Conservation (phyloP, 2,113 vertebrate species). For the Xenotilapia leptura region DNA sequence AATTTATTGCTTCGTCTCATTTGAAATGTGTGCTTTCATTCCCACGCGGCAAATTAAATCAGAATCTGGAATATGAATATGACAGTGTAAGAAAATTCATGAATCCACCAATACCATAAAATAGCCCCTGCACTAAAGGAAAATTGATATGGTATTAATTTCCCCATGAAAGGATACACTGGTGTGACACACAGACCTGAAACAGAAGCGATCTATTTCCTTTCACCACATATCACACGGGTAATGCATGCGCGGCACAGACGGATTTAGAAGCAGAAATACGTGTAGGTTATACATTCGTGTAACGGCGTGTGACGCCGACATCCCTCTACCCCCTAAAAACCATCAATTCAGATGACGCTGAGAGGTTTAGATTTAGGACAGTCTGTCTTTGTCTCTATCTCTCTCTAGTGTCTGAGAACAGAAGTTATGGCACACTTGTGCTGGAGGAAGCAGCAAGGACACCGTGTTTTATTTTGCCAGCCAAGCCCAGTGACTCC, state of each 20-base stretch:
- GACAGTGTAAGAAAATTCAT: not conserved
- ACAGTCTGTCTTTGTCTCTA: not conserved
- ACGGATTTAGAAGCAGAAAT: not conserved
- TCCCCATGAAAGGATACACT: not conserved
- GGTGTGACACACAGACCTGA: not conserved
- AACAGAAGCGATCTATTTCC: not conserved
- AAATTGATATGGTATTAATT: not conserved
- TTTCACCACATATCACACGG: not conserved
- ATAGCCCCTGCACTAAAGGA: not conserved
- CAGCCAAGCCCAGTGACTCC: not conserved
- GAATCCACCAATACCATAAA: not conserved
- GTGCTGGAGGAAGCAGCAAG: not conserved
- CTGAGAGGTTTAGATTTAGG: constrained; percentile 23
- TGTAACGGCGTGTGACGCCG: not conserved
- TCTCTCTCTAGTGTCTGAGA: not conserved
- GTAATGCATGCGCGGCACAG: not conserved
- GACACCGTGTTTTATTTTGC: constrained; percentile 4
- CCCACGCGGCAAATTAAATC: not conserved
- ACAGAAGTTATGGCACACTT: not conserved
- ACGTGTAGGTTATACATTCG: not conserved
- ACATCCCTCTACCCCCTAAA: not conserved
- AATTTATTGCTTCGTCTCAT: not conserved
- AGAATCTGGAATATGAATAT: not conserved
- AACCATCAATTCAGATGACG: not conserved
- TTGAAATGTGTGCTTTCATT: constrained; percentile 3